phyloP scores from a whole-genome alignment of 1,140 invertebrate genomes.

The Pseudobourletiella spinata region DNA sequence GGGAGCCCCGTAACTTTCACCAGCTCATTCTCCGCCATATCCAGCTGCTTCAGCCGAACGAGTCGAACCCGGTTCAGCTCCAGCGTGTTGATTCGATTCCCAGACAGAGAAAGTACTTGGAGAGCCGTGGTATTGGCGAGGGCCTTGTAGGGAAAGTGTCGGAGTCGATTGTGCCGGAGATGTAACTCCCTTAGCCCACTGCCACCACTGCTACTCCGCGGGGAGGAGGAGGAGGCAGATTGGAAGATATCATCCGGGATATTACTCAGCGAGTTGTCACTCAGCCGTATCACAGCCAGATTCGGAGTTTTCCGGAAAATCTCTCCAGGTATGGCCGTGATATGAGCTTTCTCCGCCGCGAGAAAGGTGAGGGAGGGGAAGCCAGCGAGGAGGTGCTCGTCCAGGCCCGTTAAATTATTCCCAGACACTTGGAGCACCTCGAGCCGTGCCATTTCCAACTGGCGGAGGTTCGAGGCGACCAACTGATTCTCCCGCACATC shows the following conservation, averaged over 20 bases:
- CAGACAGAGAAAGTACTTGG: conserved; percentile 53
- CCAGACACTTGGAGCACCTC: conserved; percentile 58
- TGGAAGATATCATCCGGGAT: conserved; percentile 36
- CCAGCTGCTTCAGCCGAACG: conserved; percentile 59
- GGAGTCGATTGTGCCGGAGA: conserved; percentile 60
- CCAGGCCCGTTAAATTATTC: conserved; percentile 65
- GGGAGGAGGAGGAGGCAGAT: conserved; percentile 51
- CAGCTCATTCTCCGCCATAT: conserved; percentile 64
- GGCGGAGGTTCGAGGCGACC: conserved; percentile 38
- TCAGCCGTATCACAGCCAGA: conserved; percentile 39
- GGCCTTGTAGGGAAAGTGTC: conserved; percentile 64
- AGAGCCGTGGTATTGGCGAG: conserved; percentile 61
- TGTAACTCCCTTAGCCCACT: conserved; percentile 61
- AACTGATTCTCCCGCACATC: conserved; percentile 65
- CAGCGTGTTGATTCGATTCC: conserved; percentile 59
- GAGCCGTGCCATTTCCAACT: conserved; percentile 60
- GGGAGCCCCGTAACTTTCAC: conserved; percentile 66
- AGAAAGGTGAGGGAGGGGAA: conserved; percentile 63
- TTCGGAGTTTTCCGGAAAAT: conserved; percentile 48
- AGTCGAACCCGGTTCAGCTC: conserved; percentile 67
- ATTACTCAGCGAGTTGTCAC: conserved; percentile 36
- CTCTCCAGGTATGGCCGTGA: conserved; percentile 52
- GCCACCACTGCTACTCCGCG: conserved; percentile 4
- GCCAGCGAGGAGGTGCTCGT: conserved; percentile 57
- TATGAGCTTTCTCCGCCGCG: conserved; percentile 56